These are phyloP conservation scores for Zaprionus nigranus DNA, from an alignment of 1,140 invertebrate genomes.

Conservation along the genomic window DNA sequence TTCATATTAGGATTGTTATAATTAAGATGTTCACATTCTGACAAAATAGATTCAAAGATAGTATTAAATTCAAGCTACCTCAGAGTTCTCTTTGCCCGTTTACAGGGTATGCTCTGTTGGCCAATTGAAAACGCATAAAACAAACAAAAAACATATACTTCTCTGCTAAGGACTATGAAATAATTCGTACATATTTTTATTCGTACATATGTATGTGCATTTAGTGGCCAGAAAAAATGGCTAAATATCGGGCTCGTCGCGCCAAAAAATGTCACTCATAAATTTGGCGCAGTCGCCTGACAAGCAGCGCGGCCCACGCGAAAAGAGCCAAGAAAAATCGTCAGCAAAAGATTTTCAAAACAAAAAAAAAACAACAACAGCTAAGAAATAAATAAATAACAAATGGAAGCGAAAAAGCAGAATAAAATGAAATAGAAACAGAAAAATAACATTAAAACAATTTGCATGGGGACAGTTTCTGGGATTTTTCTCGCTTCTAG, in stretches of 20 bases:
- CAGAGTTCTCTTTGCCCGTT: no score
- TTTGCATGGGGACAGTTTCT: conserved; percentile 52
- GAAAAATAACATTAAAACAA: conserved; percentile 65
- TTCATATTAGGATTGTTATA: no score
- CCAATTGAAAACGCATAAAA: conserved; percentile 78
- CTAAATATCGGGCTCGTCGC: conserved; percentile 41
- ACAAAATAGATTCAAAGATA: no score
- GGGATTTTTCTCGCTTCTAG: conserved; percentile 32
- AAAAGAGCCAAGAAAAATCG: conserved; percentile 36
- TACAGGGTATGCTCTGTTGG: conserved; percentile 3
- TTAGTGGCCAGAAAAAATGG: conserved; percentile 35
- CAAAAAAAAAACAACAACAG: conserved; percentile 39
- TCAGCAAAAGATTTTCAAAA: conserved; percentile 40
- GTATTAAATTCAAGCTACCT: not conserved
- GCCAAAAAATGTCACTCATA: conserved; percentile 78
- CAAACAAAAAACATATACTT: conserved; percentile 4
- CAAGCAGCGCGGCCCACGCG: conserved; percentile 55
- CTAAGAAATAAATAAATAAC: conserved; percentile 41
- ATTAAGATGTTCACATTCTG: no score
- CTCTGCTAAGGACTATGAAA: conserved; percentile 2
- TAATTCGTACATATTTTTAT: not conserved
- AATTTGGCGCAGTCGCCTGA: conserved; percentile 60
- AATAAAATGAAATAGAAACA: conserved; percentile 38
- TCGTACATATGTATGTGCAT: conserved; percentile 24
- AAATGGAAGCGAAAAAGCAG: conserved; percentile 20